These are phyloP conservation scores for Lithophane socia DNA, from an alignment of 2,888 invertebrate species.

Conservation along the genomic window DNA sequence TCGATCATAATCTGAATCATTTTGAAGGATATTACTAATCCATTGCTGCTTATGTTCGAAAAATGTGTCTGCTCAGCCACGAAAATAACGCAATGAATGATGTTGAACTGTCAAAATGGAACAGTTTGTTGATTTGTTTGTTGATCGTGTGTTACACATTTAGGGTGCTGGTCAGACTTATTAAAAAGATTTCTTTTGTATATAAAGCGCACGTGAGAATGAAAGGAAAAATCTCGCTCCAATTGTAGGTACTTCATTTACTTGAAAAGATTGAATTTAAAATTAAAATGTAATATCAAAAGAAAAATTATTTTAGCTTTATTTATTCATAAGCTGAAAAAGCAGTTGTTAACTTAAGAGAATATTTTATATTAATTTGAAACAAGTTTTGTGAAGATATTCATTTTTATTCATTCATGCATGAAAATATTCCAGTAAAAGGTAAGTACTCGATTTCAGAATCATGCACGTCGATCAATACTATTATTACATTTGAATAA, in stretches of 20 bases:
- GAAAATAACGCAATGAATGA: no score
- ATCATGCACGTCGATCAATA: slow-evolving; percentile 47
- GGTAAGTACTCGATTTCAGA: slow-evolving; percentile 21
- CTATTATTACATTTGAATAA: slow-evolving; percentile 50
- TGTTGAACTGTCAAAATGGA: no score
- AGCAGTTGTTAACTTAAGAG: slow-evolving; percentile 11
- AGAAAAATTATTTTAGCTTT: background rate
- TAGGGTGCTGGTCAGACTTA: background rate
- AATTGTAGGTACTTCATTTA: slow-evolving; percentile 9
- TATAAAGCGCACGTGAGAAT: background rate
- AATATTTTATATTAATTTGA: slow-evolving; percentile 29
- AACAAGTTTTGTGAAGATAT: slow-evolving; percentile 24
- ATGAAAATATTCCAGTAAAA: slow-evolving; percentile 32
- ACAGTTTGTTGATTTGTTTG: no score
- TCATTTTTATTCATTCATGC: slow-evolving; percentile 31
- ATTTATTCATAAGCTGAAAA: slow-evolving; percentile 25
- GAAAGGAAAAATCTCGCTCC: slow-evolving; percentile 2
- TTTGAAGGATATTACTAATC: no score
- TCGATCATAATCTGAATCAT: no score
- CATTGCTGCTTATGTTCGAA: no score
- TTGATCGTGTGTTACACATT: no score
- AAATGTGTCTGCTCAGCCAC: no score
- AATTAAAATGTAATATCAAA: slow-evolving; percentile 18
- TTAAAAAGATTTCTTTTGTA: background rate
- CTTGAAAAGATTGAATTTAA: slow-evolving; percentile 15